phyloP scores from a whole-genome alignment of 1,140 invertebrate species.

The Triops cancriformis region DNA sequence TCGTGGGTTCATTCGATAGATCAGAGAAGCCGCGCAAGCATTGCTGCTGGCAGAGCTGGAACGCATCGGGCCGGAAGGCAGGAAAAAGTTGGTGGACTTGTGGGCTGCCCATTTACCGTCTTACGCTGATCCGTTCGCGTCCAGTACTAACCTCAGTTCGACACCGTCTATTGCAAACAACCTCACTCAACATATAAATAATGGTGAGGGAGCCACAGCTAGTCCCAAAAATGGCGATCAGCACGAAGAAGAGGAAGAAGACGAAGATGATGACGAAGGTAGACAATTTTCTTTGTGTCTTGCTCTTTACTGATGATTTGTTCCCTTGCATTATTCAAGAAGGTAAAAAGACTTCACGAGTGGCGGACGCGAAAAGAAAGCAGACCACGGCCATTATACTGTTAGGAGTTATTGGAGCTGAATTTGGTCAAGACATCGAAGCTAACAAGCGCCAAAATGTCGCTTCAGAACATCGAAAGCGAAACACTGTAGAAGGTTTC shows the following conservation, averaged over 20 bases:
- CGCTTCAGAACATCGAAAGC: slow-evolving; percentile 52
- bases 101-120: slow-evolving; percentile 91
- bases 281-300: slow-evolving; percentile 28
- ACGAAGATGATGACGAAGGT: slow-evolving; percentile 49
- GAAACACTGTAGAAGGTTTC: slow-evolving; percentile 80
- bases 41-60: slow-evolving; percentile 86
- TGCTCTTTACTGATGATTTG: neutral
- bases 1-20: slow-evolving; percentile 40
- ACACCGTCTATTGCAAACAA: neutral
- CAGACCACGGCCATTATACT: slow-evolving; percentile 96
- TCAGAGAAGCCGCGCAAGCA: slow-evolving; percentile 90
- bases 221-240: slow-evolving; percentile 32
- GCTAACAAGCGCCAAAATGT: slow-evolving; percentile 40
- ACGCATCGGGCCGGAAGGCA: slow-evolving; percentile 80
- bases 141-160: neutral
- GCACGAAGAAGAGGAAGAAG: slow-evolving; percentile 68
- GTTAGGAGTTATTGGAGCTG: slow-evolving; percentile 91
- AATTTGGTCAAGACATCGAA: slow-evolving; percentile 86
- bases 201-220: slow-evolving; percentile 13
- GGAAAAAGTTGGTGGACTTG: slow-evolving; percentile 82
- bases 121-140: slow-evolving; percentile 57
- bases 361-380: slow-evolving; percentile 80
- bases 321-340: slow-evolving; percentile 40
- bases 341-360: slow-evolving; percentile 67
- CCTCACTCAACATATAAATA: slow-evolving; percentile 16